A percentile compares a stretch with the other conserved stretches of the same genome.
Conservation (phyloP, 2,797 vertebrate species). For the Arrhamphus sclerolepis region DNA sequence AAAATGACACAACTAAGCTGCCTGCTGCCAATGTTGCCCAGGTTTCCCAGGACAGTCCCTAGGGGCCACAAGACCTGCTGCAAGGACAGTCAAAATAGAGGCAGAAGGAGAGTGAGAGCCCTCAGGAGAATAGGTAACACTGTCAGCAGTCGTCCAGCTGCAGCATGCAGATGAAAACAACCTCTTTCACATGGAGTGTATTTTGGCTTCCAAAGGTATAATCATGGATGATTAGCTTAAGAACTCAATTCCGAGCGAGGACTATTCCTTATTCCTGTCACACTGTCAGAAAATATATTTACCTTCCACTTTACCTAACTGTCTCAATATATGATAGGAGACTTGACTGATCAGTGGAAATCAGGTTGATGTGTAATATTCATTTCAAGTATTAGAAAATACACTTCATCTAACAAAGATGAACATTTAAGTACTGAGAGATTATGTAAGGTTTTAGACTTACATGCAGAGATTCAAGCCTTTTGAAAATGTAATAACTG, state of each 20-base stretch:
- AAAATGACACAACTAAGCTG: conserved; percentile 71
- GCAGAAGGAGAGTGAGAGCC: conserved; percentile 66
- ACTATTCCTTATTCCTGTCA: conserved; percentile 76
- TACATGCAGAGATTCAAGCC: neutral
- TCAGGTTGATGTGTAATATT: conserved; percentile 41
- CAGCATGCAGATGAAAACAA: conserved; percentile 72
- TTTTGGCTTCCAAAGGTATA: conserved; percentile 75
- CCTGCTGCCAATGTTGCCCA: conserved; percentile 69
- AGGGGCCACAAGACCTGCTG: conserved; percentile 58
- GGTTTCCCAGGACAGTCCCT: conserved; percentile 70
- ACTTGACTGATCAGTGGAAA: conserved; percentile 60
- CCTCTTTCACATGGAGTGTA: conserved; percentile 76
- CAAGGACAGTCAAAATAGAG: conserved; percentile 59
- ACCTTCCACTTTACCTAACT: conserved; percentile 62
- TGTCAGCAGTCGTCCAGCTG: conserved; percentile 61
- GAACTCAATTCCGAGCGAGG: conserved; percentile 69
- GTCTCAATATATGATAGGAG: conserved; percentile 50
- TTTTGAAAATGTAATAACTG: neutral
- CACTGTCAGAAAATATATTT: conserved; percentile 71
- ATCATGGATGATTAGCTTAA: conserved; percentile 77
- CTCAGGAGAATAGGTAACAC: conserved; percentile 72
- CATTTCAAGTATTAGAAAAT: conserved; percentile 40
- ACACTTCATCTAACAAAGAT: neutral
- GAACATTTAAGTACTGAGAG: conserved; percentile 7
- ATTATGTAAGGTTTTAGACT: conserved; percentile 19